These are phyloP conservation scores for Astreopora myriophthalma DNA, from an alignment of 64 coral and sea anemone species.

Conservation along the genomic window DNA sequence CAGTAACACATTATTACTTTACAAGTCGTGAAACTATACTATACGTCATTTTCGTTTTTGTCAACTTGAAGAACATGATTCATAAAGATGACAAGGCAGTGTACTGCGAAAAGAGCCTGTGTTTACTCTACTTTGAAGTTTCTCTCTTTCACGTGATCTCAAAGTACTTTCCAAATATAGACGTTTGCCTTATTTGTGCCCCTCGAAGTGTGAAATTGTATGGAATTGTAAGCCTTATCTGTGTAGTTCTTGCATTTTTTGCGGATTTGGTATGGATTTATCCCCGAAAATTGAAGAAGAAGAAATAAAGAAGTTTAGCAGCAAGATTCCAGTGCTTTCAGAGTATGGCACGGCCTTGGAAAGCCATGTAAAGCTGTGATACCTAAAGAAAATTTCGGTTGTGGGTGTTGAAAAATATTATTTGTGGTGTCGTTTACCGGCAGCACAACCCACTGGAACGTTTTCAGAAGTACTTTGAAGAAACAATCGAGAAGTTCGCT, in stretches of 20 bases:
- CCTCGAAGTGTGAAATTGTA: conserved; percentile 56
- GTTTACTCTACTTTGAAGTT: too few relatives aligned
- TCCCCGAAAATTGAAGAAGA: conserved; percentile 28
- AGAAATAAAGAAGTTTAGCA: conserved; percentile 15
- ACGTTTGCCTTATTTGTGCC: conserved; percentile 55
- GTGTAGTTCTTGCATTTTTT: conserved; percentile 29
- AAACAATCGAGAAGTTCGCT: too few relatives aligned
- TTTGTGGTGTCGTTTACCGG: too few relatives aligned
- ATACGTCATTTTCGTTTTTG: too few relatives aligned
- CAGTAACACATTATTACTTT: too few relatives aligned
- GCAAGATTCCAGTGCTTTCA: conserved; percentile 55
- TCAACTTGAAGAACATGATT: too few relatives aligned
- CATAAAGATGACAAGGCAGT: too few relatives aligned
- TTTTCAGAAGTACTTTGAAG: too few relatives aligned
- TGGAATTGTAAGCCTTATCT: not conserved
- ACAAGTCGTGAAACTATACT: too few relatives aligned
- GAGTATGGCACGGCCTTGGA: conserved; percentile 31
- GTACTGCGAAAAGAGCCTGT: too few relatives aligned
- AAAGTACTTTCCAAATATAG: conserved; percentile 56
- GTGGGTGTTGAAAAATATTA: too few relatives aligned
- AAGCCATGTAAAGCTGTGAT: conserved; percentile 56
- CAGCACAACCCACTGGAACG: too few relatives aligned
- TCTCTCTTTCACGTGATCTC: conserved; percentile 33
- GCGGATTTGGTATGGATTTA: conserved; percentile 21
- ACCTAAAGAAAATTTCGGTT: conserved; percentile 63